A percentile compares a stretch with the other conserved stretches of the same genome.
These are phyloP conservation scores for Anthoscopus minutus DNA, from an alignment of 2,113 vertebrate species.

Conservation along the genomic window DNA sequence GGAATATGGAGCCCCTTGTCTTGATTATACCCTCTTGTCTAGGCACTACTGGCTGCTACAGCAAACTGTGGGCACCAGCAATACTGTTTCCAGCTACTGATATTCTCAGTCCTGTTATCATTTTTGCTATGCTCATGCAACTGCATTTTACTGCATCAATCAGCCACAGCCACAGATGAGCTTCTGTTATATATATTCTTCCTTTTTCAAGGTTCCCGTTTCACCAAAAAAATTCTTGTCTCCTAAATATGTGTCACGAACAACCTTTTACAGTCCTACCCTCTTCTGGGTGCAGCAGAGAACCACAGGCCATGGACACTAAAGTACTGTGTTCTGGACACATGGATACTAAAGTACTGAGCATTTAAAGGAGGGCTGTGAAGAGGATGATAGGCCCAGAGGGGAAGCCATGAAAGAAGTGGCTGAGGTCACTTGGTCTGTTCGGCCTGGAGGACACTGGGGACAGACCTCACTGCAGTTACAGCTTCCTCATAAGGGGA, in stretches of 20 bases:
- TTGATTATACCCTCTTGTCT: neutral
- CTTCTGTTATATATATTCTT: neutral
- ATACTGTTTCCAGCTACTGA: neutral
- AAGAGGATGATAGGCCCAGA: neutral
- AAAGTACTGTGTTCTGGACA: neutral
- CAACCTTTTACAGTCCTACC: neutral
- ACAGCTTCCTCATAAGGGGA: rapidly evolving
- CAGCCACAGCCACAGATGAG: neutral
- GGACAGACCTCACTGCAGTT: neutral
- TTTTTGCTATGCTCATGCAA: neutral
- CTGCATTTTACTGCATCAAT: neutral
- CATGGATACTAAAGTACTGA: neutral
- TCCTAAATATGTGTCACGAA: neutral
- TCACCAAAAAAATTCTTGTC: neutral
- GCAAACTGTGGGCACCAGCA: neutral
- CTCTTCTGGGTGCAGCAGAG: neutral
- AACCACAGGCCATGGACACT: neutral
- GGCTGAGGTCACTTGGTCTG: neutral
- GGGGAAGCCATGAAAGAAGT: neutral
- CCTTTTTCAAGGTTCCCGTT: neutral
- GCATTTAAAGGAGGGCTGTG: neutral
- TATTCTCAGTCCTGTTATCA: neutral
- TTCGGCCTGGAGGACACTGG: neutral
- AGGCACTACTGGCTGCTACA: neutral
- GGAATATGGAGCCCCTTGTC: neutral